phyloP scores from a whole-genome alignment of 2,888 invertebrate species.

The Hypsopygia costalis region DNA sequence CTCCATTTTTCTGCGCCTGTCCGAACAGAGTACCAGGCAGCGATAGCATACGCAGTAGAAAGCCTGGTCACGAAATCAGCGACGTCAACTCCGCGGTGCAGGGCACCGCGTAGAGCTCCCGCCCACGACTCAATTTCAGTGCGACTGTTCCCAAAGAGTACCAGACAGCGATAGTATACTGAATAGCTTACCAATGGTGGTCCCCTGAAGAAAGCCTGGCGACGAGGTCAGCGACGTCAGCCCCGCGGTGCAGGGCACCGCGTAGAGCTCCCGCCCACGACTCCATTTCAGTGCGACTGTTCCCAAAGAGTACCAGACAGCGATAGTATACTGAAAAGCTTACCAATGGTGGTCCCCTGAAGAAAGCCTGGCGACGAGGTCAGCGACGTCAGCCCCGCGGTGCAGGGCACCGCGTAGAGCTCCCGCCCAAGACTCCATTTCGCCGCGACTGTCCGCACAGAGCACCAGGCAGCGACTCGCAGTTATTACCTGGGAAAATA shows the following conservation, averaged over 20 bases:
- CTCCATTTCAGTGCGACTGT: slow-evolving; percentile 83
- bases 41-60: too few species aligned
- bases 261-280: slow-evolving; percentile 93
- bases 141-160: too few species aligned
- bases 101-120: slow-evolving; percentile 89
- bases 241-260: slow-evolving; percentile 80
- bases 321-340: too few species aligned
- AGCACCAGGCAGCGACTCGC: slow-evolving; percentile 88
- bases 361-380: slow-evolving; percentile 81
- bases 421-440: slow-evolving; percentile 96
- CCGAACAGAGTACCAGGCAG: too few species aligned
- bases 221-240: slow-evolving; percentile 79
- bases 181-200: slow-evolving; percentile 72
- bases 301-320: slow-evolving; percentile 71
- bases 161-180: too few species aligned
- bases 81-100: slow-evolving; percentile 68
- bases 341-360: slow-evolving; percentile 74
- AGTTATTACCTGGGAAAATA: slow-evolving; percentile 82
- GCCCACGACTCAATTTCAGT: too few species aligned
- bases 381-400: slow-evolving; percentile 72
- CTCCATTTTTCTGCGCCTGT: too few species aligned
- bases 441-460: slow-evolving; percentile 88
- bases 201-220: slow-evolving; percentile 77
- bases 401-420: slow-evolving; percentile 87
- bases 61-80: too few species aligned